Evolutionary conservation across 1,140 invertebrate species (phyloP).

Genomic region (Arctopsyche grandis): DNA sequence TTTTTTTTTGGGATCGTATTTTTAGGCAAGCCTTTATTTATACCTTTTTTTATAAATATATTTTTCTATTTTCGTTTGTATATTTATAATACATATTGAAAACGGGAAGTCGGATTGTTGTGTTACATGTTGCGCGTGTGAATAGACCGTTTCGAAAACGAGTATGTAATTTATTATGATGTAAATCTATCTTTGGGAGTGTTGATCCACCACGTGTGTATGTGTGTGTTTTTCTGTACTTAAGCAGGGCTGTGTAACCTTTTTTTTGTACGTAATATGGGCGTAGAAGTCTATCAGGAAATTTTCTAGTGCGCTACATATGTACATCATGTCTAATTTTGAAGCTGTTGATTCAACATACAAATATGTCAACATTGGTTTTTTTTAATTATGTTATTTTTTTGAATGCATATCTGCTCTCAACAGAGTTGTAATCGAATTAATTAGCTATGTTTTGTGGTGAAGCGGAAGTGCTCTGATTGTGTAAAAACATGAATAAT

Average conservation of each 20-base stretch:
- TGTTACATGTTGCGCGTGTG: not conserved
- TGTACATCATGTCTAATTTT: conserved; percentile 19
- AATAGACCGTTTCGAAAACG: conserved; percentile 10
- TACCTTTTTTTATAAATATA: no score
- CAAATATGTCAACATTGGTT: not conserved
- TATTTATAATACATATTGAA: not conserved
- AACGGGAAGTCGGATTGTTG: not conserved
- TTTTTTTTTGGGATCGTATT: no score
- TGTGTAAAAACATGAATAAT: no score
- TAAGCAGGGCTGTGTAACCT: not conserved
- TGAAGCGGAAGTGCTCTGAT: no score
- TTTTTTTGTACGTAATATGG: not conserved
- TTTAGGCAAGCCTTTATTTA: no score
- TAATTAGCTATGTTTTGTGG: no score
- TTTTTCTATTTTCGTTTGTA: no score
- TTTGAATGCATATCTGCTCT: not conserved
- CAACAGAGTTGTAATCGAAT: no score
- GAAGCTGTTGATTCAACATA: not conserved
- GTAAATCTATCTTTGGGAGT: conserved; percentile 28
- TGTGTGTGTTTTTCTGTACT: not conserved
- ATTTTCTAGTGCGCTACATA: no score
- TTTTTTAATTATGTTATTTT: not conserved
- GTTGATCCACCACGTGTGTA: not conserved
- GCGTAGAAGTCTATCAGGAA: no score
- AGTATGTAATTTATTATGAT: conserved; percentile 24